Evolutionary conservation across 2,113 vertebrate genomes (phyloP).

Genomic region (Hydropotes inermis): DNA sequence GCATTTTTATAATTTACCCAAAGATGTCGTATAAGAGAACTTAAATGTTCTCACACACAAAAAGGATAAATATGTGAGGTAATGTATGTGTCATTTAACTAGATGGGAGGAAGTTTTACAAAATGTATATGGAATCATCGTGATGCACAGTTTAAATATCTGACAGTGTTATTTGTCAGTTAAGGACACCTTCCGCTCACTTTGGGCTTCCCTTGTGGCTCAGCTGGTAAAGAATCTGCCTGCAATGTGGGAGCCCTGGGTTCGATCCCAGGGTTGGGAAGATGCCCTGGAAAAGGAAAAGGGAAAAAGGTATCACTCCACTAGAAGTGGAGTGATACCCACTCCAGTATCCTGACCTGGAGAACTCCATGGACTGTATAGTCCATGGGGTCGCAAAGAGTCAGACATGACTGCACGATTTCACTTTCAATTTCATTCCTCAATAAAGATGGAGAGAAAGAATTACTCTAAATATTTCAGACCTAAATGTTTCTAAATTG

Average conservation of each 20-base stretch:
- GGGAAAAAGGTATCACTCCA: not conserved
- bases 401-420: not conserved
- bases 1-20: not conserved
- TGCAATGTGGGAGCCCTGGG: not conserved
- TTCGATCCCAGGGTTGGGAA: not conserved
- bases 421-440: not conserved
- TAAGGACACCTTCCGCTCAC: not conserved
- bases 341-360: not conserved
- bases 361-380: not conserved
- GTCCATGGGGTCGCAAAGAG: not conserved
- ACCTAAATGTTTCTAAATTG: not conserved
- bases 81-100: not conserved
- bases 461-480: not conserved
- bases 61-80: not conserved
- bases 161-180: not conserved
- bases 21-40: not conserved
- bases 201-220: not conserved
- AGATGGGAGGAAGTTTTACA: not conserved
- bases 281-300: not conserved
- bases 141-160: not conserved
- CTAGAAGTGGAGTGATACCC: not conserved
- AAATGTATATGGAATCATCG: not conserved
- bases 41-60: not conserved
- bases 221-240: not conserved
- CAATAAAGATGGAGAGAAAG: not conserved